A percentile compares a stretch with the other conserved stretches of the same genome.
Conservation (phyloP, 2,113 vertebrate species). For the Heterotilapia buettikoferi region DNA sequence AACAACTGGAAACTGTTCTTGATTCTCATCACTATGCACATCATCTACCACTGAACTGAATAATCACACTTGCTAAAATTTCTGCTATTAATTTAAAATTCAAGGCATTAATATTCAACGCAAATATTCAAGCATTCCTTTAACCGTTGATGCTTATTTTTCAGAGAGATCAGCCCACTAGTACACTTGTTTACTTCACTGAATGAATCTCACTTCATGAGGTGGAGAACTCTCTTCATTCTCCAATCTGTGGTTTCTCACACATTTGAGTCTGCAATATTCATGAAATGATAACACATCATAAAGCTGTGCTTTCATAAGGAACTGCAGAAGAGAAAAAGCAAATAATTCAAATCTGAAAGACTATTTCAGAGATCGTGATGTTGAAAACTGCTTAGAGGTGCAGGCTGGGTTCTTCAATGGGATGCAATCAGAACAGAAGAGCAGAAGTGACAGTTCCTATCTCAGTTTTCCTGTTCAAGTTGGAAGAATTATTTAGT, state of each 20-base stretch:
- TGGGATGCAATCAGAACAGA: not conserved
- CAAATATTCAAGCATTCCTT: not conserved
- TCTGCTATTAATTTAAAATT: not conserved
- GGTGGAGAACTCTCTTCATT: not conserved
- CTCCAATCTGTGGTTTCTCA: not conserved
- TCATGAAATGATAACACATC: not conserved
- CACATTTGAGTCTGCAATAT: not conserved
- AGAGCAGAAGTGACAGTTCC: not conserved
- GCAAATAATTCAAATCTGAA: not conserved
- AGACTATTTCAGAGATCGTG: not conserved
- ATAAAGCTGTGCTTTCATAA: not conserved
- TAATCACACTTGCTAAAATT: not conserved
- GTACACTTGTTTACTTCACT: not conserved
- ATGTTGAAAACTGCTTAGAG: not conserved
- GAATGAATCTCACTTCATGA: not conserved
- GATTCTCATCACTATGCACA: not conserved
- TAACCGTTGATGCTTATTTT: not conserved
- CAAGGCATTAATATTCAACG: not conserved
- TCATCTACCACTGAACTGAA: not conserved
- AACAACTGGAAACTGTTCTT: not conserved
- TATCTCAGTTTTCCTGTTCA: not conserved
- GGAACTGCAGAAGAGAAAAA: not conserved
- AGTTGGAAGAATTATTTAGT: not conserved
- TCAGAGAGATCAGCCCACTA: not conserved
- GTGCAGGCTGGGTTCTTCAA: not conserved